Conservation (phyloP, 1,140 invertebrate genomes). For the Drosophila pallidifrons region DNA sequence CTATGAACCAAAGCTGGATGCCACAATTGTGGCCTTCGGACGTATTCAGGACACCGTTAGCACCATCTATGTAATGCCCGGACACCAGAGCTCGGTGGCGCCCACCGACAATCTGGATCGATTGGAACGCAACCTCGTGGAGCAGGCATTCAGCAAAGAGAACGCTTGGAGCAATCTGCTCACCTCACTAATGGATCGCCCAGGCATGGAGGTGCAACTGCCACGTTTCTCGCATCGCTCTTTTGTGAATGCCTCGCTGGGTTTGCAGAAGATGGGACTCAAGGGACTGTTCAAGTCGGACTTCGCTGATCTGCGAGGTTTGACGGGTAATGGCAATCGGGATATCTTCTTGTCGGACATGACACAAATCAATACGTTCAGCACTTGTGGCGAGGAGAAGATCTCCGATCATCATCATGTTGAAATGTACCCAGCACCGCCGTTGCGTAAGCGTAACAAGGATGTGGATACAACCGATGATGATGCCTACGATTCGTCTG, state of each 20-base stretch:
- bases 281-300: constrained; percentile 90
- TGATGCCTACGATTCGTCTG: constrained; percentile 64
- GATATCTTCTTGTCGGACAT: constrained; percentile 92
- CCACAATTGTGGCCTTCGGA: constrained; percentile 91
- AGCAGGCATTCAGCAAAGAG: constrained; percentile 87
- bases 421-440: constrained; percentile 91
- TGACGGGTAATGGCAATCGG: constrained; percentile 90
- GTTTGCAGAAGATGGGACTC: constrained; percentile 92
- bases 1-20: constrained; percentile 92
- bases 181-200: constrained; percentile 89
- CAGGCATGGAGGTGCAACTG: constrained; percentile 91
- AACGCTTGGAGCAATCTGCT: constrained; percentile 91
- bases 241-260: constrained; percentile 91
- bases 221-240: constrained; percentile 93
- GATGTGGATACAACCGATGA: constrained; percentile 72
- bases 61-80: constrained; percentile 92
- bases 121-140: constrained; percentile 89
- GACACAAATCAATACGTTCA: constrained; percentile 91
- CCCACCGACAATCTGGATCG: constrained; percentile 91
- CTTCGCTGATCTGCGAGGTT: constrained; percentile 91
- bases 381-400: constrained; percentile 91
- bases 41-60: constrained; percentile 90
- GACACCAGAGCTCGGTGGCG: constrained; percentile 90
- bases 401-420: constrained; percentile 90
- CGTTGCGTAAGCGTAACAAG: constrained; percentile 85